A percentile compares a stretch with the other conserved stretches of the same genome.
phyloP scores from a whole-genome alignment of 1,140 invertebrate genomes.

The Hyposmocoma kahamanoa region DNA sequence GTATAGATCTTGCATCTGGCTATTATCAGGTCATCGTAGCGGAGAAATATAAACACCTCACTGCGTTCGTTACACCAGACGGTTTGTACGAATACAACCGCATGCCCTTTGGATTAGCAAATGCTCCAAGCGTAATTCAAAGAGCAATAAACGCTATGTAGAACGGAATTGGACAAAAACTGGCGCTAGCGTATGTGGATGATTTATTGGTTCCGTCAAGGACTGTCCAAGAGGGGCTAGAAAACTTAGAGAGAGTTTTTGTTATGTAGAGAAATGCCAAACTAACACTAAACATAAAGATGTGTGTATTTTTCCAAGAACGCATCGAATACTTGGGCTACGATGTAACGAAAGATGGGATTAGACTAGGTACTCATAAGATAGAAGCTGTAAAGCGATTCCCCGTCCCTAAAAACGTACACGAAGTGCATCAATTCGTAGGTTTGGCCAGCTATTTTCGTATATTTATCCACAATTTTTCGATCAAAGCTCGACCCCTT shows the following conservation, averaged over 20 bases:
- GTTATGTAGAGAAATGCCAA: background rate
- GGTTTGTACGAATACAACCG: too few species aligned
- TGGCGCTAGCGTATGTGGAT: conserved; percentile 5
- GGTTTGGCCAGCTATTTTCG: background rate
- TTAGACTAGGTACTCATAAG: background rate
- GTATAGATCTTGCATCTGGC: too few species aligned
- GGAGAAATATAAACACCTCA: too few species aligned
- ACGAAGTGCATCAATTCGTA: conserved; percentile 2
- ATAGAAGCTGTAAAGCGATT: background rate
- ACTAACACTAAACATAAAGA: conserved; percentile 4
- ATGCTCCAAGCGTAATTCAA: background rate
- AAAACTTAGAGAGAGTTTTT: conserved; percentile 1
- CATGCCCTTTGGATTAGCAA: conserved; percentile 2
- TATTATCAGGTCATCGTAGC: too few species aligned
- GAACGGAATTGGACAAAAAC: background rate
- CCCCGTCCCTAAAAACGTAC: background rate
- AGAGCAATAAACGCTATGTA: conserved; percentile 13
- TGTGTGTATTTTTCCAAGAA: conserved; percentile 5
- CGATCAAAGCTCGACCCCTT: background rate
- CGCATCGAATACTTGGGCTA: conserved; percentile 2
- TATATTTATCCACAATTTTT: background rate
- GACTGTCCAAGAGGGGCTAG: background rate
- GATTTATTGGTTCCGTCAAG: conserved; percentile 1
- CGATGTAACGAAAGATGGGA: background rate
- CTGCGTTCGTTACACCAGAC: too few species aligned